phyloP scores from a whole-genome alignment of 2,888 invertebrate genomes.

The Folsomia manolachei region DNA sequence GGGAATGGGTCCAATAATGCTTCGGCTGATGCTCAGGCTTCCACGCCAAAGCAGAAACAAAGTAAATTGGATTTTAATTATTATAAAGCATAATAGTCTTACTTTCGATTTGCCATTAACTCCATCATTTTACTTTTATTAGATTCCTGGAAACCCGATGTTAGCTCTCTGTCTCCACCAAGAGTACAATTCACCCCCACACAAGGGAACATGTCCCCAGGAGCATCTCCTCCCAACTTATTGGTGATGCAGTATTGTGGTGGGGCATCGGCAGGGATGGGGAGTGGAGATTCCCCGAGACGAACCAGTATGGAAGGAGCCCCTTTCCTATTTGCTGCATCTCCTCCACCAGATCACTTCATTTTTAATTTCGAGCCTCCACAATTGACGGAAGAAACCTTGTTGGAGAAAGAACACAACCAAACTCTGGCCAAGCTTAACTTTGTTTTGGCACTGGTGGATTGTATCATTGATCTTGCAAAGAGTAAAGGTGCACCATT shows the following conservation, averaged over 20 bases:
- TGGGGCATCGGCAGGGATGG: constrained; percentile 36
- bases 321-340: constrained; percentile 46
- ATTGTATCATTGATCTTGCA: constrained; percentile 87
- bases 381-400: constrained; percentile 50
- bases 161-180: constrained; percentile 89
- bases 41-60: constrained; percentile 40
- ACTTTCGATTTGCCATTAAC: neutral
- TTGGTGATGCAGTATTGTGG: constrained; percentile 49
- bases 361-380: constrained; percentile 51
- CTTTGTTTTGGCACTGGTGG: constrained; percentile 92
- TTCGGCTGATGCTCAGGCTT: constrained; percentile 26
- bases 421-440: constrained; percentile 94
- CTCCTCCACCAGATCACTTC: constrained; percentile 49
- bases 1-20: constrained; percentile 31
- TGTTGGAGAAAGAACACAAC: constrained; percentile 81
- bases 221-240: constrained; percentile 49
- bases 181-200: constrained; percentile 62
- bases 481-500: constrained; percentile 75
- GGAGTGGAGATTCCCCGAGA: constrained; percentile 40
- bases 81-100: neutral
- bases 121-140: neutral
- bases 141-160: constrained; percentile 63
- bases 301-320: constrained; percentile 46
- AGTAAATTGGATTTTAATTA: constrained; percentile 29
- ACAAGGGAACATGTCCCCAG: constrained; percentile 49